Conservation (phyloP, 2,113 vertebrate genomes). For the Asarcornis scutulata region DNA sequence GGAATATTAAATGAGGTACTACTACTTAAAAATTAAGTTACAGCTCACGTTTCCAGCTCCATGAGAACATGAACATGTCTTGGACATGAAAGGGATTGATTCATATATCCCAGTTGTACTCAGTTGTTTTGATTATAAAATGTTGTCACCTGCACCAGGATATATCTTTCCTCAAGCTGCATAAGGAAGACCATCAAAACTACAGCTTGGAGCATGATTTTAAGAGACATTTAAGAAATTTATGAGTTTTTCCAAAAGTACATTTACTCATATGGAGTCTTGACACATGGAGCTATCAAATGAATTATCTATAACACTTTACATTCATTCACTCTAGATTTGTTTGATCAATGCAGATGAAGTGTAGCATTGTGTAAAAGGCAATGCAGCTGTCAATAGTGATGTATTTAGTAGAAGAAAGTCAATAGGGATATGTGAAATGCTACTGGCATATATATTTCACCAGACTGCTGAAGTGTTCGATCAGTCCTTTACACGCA, state of each 20-base stretch:
- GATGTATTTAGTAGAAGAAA: neutral
- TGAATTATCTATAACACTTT: neutral
- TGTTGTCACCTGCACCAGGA: neutral
- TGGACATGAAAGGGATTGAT: neutral
- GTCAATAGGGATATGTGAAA: neutral
- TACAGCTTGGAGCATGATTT: neutral
- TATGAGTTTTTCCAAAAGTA: neutral
- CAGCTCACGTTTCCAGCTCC: neutral
- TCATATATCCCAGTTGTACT: neutral
- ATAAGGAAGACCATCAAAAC: neutral
- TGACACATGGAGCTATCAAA: neutral
- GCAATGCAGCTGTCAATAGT: neutral
- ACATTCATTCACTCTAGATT: neutral
- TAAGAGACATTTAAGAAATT: neutral
- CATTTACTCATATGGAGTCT: neutral
- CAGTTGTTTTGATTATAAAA: neutral
- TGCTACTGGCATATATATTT: neutral
- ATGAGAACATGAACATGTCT: neutral
- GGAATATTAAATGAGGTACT: neutral
- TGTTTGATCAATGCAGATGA: slow-evolving; percentile 5
- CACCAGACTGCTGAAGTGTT: neutral
- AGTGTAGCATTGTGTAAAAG: neutral
- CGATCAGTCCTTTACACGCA: neutral
- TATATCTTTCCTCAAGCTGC: neutral
- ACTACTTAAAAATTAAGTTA: neutral